Evolutionary conservation across 2,113 vertebrate species (phyloP).

Genomic region (Spermophilus dauricus): DNA sequence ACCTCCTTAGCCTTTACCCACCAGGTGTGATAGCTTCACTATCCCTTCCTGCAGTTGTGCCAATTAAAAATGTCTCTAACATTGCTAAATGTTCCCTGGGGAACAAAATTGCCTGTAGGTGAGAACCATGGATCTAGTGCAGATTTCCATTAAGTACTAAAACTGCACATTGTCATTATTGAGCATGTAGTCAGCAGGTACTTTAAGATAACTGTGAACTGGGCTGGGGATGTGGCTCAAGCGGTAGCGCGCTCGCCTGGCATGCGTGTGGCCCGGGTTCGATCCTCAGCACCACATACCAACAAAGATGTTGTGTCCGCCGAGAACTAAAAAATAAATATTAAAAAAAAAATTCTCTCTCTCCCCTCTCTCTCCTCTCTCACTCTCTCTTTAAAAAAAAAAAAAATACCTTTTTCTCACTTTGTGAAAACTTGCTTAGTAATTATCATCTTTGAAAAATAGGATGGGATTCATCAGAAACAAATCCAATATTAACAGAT

Average conservation of each 20-base stretch:
- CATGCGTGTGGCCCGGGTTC: too few relatives aligned
- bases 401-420: not conserved
- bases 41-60: not conserved
- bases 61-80: not conserved
- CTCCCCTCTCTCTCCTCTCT: too few relatives aligned
- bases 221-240: too few relatives aligned
- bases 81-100: not conserved
- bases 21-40: not conserved
- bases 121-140: slow-evolving; percentile 35
- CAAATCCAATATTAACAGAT: slow-evolving; percentile 39
- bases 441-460: slow-evolving; percentile 53
- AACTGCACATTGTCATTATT: slow-evolving; percentile 15
- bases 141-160: not conserved
- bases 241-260: too few relatives aligned
- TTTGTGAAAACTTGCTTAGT: slow-evolving; percentile 14
- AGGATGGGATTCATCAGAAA: slow-evolving; percentile 14
- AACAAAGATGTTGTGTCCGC: too few relatives aligned
- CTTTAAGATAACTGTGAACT: not conserved
- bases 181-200: slow-evolving; percentile 26
- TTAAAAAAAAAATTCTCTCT: too few relatives aligned
- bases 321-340: too few relatives aligned
- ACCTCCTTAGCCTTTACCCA: not conserved
- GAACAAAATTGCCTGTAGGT: not conserved
- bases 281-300: too few relatives aligned
- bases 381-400: too few relatives aligned